Conservation (phyloP, 2,797 vertebrate genomes). For the Telmatherina bonti region DNA sequence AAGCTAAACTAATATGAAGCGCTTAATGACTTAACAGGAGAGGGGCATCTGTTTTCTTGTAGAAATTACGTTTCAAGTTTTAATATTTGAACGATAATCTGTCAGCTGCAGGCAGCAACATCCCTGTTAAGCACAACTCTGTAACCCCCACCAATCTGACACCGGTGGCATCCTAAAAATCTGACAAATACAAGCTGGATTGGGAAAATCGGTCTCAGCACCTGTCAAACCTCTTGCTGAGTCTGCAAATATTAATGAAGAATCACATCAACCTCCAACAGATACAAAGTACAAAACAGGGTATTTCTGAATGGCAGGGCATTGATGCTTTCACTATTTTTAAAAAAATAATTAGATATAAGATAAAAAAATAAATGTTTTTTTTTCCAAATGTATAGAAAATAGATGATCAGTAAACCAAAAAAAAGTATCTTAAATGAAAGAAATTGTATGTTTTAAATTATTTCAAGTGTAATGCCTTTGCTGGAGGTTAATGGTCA, state of each 20-base stretch:
- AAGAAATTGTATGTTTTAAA: no score
- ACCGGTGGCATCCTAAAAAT: neutral
- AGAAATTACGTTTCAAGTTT: no score
- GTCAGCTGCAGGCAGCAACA: neutral
- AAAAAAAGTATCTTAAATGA: no score
- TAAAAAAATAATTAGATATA: conserved; percentile 13
- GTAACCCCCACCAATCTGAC: neutral
- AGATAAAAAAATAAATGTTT: neutral
- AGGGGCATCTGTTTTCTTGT: no score
- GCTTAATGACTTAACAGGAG: no score
- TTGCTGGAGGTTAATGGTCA: no score
- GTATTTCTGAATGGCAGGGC: conserved; percentile 2
- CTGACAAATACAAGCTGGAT: conserved; percentile 37
- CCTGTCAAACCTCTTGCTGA: conserved; percentile 29
- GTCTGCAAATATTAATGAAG: conserved; percentile 28
- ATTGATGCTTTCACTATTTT: conserved; percentile 17
- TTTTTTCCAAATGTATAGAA: neutral
- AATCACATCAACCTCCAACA: conserved; percentile 50
- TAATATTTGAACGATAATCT: neutral
- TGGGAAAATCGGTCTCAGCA: conserved; percentile 43
- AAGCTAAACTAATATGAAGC: neutral
- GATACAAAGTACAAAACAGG: neutral
- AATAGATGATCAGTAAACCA: neutral
- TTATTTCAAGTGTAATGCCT: no score
- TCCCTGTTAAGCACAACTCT: neutral